A percentile compares a stretch with the other conserved stretches of the same genome.
Evolutionary conservation across 2,888 invertebrate species (phyloP).

Genomic region (Dugesia japonica): DNA sequence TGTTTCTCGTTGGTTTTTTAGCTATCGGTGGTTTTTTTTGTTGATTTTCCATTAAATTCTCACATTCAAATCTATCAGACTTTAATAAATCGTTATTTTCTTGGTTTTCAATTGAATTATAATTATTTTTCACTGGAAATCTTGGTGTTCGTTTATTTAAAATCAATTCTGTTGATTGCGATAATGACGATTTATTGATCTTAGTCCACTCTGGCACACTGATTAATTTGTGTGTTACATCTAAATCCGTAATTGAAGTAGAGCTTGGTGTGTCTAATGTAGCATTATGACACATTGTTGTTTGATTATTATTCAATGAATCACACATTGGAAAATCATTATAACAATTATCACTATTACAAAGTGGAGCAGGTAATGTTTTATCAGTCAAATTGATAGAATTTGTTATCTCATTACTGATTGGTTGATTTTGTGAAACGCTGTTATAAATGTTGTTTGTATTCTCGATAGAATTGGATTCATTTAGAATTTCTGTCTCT

Average conservation of each 20-base stretch:
- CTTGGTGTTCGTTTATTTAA: neutral
- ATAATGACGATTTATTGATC: neutral
- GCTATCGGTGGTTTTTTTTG: neutral
- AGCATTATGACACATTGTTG: neutral
- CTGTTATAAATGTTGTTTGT: neutral
- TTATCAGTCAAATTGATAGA: constrained; percentile 5
- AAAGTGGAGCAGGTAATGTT: neutral
- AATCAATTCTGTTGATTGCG: neutral
- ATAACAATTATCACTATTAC: neutral
- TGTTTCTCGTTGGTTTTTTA: neutral
- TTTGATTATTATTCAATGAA: constrained; percentile 3
- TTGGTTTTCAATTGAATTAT: too few species aligned
- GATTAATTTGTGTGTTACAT: neutral
- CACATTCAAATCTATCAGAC: too few species aligned
- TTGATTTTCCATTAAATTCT: neutral
- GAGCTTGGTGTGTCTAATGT: neutral
- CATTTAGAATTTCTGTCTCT: neutral
- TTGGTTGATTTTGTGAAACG: constrained; percentile 2
- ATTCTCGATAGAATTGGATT: neutral
- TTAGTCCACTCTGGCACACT: neutral
- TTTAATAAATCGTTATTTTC: too few species aligned
- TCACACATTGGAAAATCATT: neutral
- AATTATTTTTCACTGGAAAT: neutral
- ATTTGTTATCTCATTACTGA: neutral
- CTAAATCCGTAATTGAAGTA: neutral